A percentile compares a stretch with the other conserved stretches of the same genome.
These are phyloP conservation scores for Cyaniris semiargus DNA, from an alignment of 2,888 invertebrate genomes.

Conservation along the genomic window DNA sequence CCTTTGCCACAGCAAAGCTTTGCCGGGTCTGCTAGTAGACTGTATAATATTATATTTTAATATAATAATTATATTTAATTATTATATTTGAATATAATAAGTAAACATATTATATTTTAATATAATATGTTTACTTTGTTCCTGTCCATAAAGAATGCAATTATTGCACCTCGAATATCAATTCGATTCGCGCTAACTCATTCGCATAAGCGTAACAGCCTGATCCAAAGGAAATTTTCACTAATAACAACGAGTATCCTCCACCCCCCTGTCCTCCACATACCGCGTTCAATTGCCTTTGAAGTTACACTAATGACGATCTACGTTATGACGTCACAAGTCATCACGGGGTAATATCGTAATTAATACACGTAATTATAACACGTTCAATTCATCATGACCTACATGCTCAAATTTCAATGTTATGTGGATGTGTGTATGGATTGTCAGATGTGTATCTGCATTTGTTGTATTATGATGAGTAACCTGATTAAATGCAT, in stretches of 20 bases:
- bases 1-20: no score
- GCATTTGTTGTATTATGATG: no score
- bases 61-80: no score
- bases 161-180: background rate
- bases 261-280: background rate
- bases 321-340: background rate
- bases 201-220: background rate
- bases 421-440: background rate
- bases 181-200: background rate
- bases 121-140: no score
- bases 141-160: no score
- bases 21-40: no score
- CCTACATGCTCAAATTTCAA: background rate
- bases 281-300: conserved; percentile 1
- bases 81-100: no score
- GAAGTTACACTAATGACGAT: conserved; percentile 5
- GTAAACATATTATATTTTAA: no score
- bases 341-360: background rate
- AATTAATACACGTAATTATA: conserved; percentile 20
- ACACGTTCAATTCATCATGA: background rate
- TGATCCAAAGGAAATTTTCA: background rate
- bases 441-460: background rate
- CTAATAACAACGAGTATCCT: background rate
- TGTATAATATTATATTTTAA: no score
- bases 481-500: no score